Base-by-base conservation (phyloP, 2,888 invertebrate species). In the Ormyrus labotus region DNA sequence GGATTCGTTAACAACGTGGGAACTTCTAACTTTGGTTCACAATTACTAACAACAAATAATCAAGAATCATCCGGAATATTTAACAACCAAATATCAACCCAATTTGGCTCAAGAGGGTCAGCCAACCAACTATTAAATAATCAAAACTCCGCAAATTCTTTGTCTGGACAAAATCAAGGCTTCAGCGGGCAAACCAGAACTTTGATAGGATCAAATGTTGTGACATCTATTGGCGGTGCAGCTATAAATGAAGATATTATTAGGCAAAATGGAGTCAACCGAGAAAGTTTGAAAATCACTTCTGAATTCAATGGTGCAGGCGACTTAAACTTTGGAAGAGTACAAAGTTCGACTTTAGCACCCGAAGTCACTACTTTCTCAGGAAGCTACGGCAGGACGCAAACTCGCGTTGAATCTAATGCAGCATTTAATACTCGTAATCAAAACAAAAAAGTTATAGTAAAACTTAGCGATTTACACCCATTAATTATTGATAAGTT, bases 381-480 rank as follows among this genome's bases (percentile, higher is more conserved):
- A 58, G 74, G 83, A 50, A 83, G 83, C 5, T 84, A 83, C 13
- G 57, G 57, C 11, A 34, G 61, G 70, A 48, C 58, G 0, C 78
- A 61, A 65, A 19, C 6, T 13, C 73, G 74, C n/a, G 8, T 50
- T 5, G 57, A 57, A 19, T 53, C 72, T 8, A 84, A 81, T 73
- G 79, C 78, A 9, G 92, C 92, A 85, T 92, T 92, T 57, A 87
- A 87, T 48, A 5, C n/a, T 3, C 53, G 11, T 47, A 75, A 70
- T 67, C 65, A 80, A 34, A 82, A 70, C 63, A 77, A 65, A 60
- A 90, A 90, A 61, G 93, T 94, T 8, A 93, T 95, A 2, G 93
- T 95, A 0, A 94, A 95, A 88, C 92, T 94, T 82, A 95, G 95
- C 84, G 95, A 95, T 84, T 93, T 94, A 84, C 95, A 95, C 88